phyloP scores from a whole-genome alignment of 2,888 invertebrate genomes.

The Drosophila nigricruria region DNA sequence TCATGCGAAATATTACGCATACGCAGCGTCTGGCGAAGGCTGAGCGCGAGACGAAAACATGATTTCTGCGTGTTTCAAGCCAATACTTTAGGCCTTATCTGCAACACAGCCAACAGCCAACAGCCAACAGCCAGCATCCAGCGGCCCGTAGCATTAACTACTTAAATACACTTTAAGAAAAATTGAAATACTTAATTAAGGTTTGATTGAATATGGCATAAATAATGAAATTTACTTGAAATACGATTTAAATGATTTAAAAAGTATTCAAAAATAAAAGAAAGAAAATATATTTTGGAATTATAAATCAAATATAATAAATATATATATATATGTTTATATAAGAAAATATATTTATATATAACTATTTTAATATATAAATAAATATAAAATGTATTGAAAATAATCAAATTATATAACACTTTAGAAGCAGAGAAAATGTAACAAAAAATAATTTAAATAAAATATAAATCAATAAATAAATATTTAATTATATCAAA shows the following conservation, averaged over 20 bases:
- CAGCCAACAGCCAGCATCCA: constrained; percentile 9
- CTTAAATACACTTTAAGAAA: constrained; percentile 14
- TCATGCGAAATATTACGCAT: constrained; percentile 49
- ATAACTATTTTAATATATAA: no score
- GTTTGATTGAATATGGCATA: background rate
- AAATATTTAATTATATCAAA: no score
- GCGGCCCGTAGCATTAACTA: background rate
- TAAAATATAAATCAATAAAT: no score
- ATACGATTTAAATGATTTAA: background rate
- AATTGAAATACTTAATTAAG: background rate
- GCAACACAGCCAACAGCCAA: constrained; percentile 5
- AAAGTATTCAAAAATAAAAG: background rate
- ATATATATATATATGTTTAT: background rate
- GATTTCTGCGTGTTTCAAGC: constrained; percentile 56
- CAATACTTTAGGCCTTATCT: constrained; percentile 36
- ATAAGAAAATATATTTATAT: no score
- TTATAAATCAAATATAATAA: background rate
- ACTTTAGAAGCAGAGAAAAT: no score
- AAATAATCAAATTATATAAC: no score
- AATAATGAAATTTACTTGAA: background rate
- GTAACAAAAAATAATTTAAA: no score
- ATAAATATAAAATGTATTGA: no score
- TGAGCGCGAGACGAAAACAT: constrained; percentile 42
- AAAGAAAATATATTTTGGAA: background rate
- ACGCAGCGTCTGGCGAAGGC: constrained; percentile 43